These are phyloP conservation scores for Epinotia bilunana DNA, from an alignment of 2,888 invertebrate genomes.

Conservation along the genomic window DNA sequence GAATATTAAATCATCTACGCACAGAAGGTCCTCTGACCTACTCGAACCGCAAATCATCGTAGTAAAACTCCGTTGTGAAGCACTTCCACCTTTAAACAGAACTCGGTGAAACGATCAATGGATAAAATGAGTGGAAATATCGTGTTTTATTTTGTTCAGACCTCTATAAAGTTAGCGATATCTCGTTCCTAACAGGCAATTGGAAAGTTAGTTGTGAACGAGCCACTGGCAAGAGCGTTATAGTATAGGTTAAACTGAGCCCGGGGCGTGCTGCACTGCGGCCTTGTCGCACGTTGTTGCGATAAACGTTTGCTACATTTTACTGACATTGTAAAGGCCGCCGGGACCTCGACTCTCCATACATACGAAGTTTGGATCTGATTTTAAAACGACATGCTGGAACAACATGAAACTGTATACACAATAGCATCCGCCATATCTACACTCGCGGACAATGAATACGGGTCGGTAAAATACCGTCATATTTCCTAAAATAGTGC, in stretches of 20 bases:
- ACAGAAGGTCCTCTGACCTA: background rate
- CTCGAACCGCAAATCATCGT: background rate
- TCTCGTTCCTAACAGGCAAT: constrained; percentile 30
- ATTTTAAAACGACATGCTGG: no score
- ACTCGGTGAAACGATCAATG: constrained; percentile 54
- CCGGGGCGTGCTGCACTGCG: background rate
- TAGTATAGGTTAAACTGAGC: constrained; percentile 8
- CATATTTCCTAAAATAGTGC: no score
- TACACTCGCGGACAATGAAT: no score
- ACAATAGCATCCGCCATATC: no score
- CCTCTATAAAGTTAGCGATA: constrained; percentile 29
- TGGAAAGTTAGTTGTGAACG: constrained; percentile 26
- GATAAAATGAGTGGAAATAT: constrained; percentile 27
- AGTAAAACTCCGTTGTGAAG: background rate
- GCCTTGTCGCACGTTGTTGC: background rate
- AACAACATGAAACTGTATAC: no score
- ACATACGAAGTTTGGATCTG: no score
- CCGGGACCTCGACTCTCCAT: no score
- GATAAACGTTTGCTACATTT: constrained; percentile 1
- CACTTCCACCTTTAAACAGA: constrained; percentile 2
- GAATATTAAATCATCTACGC: no score
- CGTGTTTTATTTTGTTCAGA: constrained; percentile 26
- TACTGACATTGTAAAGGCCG: no score
- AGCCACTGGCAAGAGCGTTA: constrained; percentile 17
- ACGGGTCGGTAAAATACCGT: no score